phyloP scores from a whole-genome alignment of 2,113 vertebrate genomes.

The Gobius niger region DNA sequence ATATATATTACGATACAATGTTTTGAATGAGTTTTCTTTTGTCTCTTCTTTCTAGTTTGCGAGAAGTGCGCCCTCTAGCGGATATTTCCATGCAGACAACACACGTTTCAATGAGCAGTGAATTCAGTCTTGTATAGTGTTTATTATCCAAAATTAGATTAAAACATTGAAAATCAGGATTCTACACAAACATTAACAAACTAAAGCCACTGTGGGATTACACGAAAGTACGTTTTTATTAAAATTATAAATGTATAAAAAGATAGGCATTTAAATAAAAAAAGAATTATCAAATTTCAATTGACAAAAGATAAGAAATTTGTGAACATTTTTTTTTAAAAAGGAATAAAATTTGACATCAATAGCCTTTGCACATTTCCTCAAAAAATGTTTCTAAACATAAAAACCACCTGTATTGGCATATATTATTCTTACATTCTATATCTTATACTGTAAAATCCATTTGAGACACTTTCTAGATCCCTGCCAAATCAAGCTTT shows the following conservation, averaged over 20 bases:
- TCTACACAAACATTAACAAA: slow-evolving; percentile 56
- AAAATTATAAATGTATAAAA: slow-evolving; percentile 75
- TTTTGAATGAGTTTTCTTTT: too few species aligned
- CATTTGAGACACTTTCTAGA: slow-evolving; percentile 59
- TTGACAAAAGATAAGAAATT: slow-evolving; percentile 60
- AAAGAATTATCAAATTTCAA: slow-evolving; percentile 68
- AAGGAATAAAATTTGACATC: slow-evolving; percentile 67
- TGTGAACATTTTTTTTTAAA: slow-evolving; percentile 52
- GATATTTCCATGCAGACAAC: background rate
- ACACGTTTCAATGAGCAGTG: slow-evolving; percentile 18
- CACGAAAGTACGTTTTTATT: slow-evolving; percentile 60
- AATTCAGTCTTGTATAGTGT: slow-evolving; percentile 39
- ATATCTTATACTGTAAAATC: slow-evolving; percentile 63
- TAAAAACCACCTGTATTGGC: slow-evolving; percentile 52
- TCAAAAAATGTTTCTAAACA: slow-evolving; percentile 47
- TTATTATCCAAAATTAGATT: slow-evolving; percentile 49
- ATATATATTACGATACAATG: too few species aligned
- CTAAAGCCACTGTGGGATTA: slow-evolving; percentile 66
- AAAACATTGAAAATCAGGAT: slow-evolving; percentile 56
- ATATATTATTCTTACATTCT: slow-evolving; percentile 77
- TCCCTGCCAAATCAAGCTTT: slow-evolving; percentile 43
- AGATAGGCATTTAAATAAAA: slow-evolving; percentile 75
- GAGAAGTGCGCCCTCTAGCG: slow-evolving; percentile 17
- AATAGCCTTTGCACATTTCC: slow-evolving; percentile 50
- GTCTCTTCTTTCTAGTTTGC: too few species aligned